phyloP scores from a whole-genome alignment of 2,113 vertebrate species.

The Mixornis gularis region DNA sequence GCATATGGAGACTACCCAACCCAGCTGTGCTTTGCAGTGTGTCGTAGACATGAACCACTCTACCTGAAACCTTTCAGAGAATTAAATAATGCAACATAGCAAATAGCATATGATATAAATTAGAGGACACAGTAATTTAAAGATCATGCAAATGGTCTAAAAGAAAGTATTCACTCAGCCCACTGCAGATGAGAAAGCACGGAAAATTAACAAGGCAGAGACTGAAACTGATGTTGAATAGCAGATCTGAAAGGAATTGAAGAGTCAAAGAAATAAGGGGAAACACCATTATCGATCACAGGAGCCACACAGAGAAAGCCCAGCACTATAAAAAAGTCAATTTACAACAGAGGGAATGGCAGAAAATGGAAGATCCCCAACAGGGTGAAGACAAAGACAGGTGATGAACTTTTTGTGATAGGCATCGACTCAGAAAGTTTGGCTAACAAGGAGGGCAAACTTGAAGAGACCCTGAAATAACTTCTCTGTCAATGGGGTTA shows the following conservation, averaged over 20 bases:
- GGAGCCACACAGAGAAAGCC: neutral
- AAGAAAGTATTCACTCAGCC: neutral
- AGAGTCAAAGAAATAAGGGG: neutral
- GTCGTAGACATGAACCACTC: neutral
- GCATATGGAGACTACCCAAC: neutral
- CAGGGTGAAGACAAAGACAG: neutral
- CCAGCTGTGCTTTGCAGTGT: neutral
- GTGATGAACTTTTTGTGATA: neutral
- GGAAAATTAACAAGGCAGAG: neutral
- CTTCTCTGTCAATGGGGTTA: neutral
- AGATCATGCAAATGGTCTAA: neutral
- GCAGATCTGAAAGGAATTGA: neutral
- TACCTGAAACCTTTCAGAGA: neutral
- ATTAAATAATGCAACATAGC: conserved; percentile 20
- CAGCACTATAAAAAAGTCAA: neutral
- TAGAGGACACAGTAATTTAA: neutral
- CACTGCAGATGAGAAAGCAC: neutral
- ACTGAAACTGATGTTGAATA: neutral
- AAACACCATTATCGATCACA: neutral
- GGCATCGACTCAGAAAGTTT: neutral
- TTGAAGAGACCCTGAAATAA: neutral
- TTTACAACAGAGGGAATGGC: neutral
- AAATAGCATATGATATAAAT: neutral
- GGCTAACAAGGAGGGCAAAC: neutral
- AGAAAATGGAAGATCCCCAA: neutral